A percentile compares a stretch with the other conserved stretches of the same genome.
These are phyloP conservation scores for Eretmocerus hayati DNA, from an alignment of 2,888 invertebrate species.

Conservation along the genomic window DNA sequence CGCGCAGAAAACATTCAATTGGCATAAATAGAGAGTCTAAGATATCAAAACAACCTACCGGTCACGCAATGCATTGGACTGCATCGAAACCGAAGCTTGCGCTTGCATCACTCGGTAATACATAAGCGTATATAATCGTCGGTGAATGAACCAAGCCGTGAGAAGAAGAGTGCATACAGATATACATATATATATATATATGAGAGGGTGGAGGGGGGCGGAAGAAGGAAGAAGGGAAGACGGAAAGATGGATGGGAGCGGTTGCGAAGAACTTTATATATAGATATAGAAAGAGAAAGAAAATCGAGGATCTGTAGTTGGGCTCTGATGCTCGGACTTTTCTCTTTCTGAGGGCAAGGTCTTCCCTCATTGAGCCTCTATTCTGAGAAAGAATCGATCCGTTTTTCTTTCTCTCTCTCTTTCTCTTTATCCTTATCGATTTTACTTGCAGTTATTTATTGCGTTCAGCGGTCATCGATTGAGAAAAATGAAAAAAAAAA, in stretches of 20 bases:
- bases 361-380: slow-evolving; percentile 20
- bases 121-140: slow-evolving; percentile 28
- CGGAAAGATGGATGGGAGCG: slow-evolving; percentile 19
- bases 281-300: too few relatives aligned
- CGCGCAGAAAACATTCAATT: too few relatives aligned
- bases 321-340: slow-evolving; percentile 14
- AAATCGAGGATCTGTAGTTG: too few relatives aligned
- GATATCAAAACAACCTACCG: too few relatives aligned
- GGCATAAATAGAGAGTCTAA: too few relatives aligned
- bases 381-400: slow-evolving; percentile 20
- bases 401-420: slow-evolving; percentile 20
- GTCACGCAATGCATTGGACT: too few relatives aligned
- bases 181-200: neutral
- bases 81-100: too few relatives aligned
- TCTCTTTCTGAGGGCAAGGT: too few relatives aligned
- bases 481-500: slow-evolving; percentile 9
- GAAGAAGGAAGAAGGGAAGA: slow-evolving; percentile 5
- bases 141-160: slow-evolving; percentile 16
- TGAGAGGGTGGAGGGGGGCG: neutral
- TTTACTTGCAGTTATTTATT: slow-evolving; percentile 21
- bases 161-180: neutral
- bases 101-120: too few relatives aligned
- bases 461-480: slow-evolving; percentile 13
- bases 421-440: slow-evolving; percentile 7
- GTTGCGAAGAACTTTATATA: too few relatives aligned